phyloP scores from a whole-genome alignment of 1,140 invertebrate species.

The Mya arenaria region DNA sequence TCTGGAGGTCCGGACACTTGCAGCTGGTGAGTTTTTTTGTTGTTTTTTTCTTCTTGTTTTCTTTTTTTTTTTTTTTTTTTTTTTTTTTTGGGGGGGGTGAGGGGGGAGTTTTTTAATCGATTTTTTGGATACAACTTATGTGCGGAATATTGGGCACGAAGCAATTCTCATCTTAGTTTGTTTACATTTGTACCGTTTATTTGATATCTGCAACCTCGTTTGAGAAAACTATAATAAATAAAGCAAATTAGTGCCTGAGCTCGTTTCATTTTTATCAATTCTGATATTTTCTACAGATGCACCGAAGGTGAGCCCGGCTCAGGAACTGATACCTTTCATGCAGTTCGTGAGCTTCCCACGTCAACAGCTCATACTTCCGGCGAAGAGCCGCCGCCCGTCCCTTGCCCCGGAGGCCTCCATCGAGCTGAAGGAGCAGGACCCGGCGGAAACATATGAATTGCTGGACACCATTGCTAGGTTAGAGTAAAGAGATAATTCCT shows the following conservation, averaged over 20 bases:
- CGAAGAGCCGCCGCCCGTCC: constrained; percentile 40
- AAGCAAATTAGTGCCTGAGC: neutral
- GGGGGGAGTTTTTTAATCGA: too few species aligned
- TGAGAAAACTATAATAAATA: neutral
- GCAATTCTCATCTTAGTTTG: too few species aligned
- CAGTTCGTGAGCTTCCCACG: constrained; percentile 44
- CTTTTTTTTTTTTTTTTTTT: neutral
- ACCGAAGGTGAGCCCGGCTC: constrained; percentile 19
- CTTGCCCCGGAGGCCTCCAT: constrained; percentile 40
- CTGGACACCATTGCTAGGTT: constrained; percentile 55
- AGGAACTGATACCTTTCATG: constrained; percentile 22
- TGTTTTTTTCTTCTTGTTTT: neutral
- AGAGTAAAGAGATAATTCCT: too few species aligned
- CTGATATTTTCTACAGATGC: constrained; percentile 15
- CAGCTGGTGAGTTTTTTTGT: constrained; percentile 60
- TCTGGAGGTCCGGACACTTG: constrained; percentile 75
- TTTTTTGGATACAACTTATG: too few species aligned
- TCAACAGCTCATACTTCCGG: constrained; percentile 39
- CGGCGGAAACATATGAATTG: constrained; percentile 56
- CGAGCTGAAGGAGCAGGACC: constrained; percentile 9
- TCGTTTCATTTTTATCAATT: neutral
- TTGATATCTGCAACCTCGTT: neutral
- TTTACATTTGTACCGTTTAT: neutral
- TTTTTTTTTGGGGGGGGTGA: too few species aligned
- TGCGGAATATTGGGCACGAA: too few species aligned